These are phyloP conservation scores for Beroe ovata DNA, from an alignment of 37 sponge, comb jelly and placozoan genomes.

Conservation along the genomic window DNA sequence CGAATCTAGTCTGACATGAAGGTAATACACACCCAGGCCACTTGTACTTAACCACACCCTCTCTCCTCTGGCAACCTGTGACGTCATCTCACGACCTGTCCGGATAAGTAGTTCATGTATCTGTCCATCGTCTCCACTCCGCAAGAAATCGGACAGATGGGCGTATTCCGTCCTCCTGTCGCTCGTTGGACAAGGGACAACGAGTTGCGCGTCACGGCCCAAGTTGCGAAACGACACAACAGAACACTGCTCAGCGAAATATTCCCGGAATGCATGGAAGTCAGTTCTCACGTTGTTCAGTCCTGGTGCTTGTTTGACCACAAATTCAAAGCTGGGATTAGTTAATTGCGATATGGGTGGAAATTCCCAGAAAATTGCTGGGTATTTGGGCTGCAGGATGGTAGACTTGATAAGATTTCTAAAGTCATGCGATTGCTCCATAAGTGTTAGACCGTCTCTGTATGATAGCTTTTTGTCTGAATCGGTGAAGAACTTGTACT, in stretches of 20 bases:
- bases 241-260: not conserved
- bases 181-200: conserved; percentile 11
- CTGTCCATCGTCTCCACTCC: not conserved
- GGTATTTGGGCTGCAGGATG: not conserved
- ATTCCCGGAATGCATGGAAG: conserved; percentile 7
- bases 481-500: conserved; percentile 45
- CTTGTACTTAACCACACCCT: conserved; percentile 35
- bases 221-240: conserved; percentile 16
- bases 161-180: not conserved
- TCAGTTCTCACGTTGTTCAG: not conserved
- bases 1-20: conserved; percentile 30
- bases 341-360: not conserved
- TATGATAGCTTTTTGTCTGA: not conserved
- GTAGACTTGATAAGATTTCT: not conserved
- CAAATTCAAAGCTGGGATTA: conserved; percentile 35
- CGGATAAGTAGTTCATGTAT: not conserved
- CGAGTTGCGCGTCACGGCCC: conserved; percentile 16
- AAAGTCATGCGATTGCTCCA: conserved; percentile 7
- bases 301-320: not conserved
- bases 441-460: not conserved
- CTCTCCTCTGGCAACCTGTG: too few species aligned
- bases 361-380: conserved; percentile 56
- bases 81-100: not conserved
- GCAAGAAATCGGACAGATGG: conserved; percentile 31
- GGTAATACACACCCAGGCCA: conserved; percentile 39